Evolutionary conservation across 2,888 invertebrate genomes (phyloP).

Genomic region (Dorcus parallelipipedus): DNA sequence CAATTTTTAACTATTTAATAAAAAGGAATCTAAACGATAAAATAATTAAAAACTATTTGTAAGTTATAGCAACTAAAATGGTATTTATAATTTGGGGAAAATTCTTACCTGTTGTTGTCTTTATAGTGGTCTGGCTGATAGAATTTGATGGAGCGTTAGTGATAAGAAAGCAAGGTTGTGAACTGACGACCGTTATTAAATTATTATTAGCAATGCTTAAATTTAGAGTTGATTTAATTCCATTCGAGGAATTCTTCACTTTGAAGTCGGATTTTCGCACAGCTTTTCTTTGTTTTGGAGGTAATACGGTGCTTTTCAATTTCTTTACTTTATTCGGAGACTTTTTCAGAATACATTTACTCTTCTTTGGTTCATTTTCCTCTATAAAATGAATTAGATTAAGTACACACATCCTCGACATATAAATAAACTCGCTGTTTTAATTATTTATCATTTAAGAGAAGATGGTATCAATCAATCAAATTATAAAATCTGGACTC

Average conservation of each 20-base stretch:
- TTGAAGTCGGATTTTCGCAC: conserved; percentile 9
- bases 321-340: conserved; percentile 6
- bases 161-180: conserved; percentile 24
- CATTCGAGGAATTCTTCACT: conserved; percentile 2
- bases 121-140: conserved; percentile 9
- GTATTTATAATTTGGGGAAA: background rate
- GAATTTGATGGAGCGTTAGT: conserved; percentile 22
- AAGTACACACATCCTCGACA: too few relatives aligned
- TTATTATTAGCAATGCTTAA: conserved; percentile 6
- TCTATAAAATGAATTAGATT: conserved; percentile 21
- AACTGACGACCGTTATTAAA: conserved; percentile 14
- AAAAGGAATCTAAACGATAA: too few relatives aligned
- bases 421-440: too few relatives aligned
- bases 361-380: conserved; percentile 25
- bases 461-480: too few relatives aligned
- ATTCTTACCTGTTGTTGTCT: conserved; percentile 18
- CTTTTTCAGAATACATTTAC: conserved; percentile 3
- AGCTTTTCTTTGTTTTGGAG: conserved; percentile 5
- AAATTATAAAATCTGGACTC: too few relatives aligned
- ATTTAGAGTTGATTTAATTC: background rate
- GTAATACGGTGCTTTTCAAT: conserved; percentile 2
- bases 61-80: background rate
- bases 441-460: too few relatives aligned
- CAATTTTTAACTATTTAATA: too few relatives aligned
- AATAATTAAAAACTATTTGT: too few relatives aligned